phyloP scores from a whole-genome alignment of 2,888 invertebrate species.

The Ptychoptera albimana region DNA sequence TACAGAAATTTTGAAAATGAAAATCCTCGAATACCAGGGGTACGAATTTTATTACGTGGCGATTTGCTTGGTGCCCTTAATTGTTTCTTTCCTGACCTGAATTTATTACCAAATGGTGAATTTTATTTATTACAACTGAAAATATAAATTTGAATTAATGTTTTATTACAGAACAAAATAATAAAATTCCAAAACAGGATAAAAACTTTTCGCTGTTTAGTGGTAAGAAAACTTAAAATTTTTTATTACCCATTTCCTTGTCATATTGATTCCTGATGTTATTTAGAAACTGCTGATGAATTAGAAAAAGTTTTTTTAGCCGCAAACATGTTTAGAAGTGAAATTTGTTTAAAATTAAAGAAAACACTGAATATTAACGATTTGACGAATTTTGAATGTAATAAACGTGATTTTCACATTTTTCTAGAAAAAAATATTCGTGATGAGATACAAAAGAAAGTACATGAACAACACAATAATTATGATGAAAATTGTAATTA shows the following conservation, averaged over 20 bases:
- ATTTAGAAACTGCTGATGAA: not conserved
- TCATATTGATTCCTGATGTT: not conserved
- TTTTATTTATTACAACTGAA: not conserved
- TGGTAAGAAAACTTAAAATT: constrained; percentile 3
- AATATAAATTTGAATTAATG: not conserved
- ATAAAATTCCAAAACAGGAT: constrained; percentile 6
- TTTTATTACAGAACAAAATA: constrained; percentile 5
- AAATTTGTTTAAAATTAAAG: not conserved
- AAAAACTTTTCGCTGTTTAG: constrained; percentile 8
- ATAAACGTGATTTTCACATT: not conserved
- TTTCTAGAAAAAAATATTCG: not conserved
- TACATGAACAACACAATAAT: not conserved
- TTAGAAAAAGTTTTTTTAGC: not conserved
- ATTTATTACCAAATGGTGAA: constrained; percentile 8
- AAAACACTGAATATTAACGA: not conserved
- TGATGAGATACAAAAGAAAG: not conserved
- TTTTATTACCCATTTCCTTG: not conserved
- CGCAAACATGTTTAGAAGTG: not conserved
- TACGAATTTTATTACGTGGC: constrained; percentile 10
- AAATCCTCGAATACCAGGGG: constrained; percentile 8
- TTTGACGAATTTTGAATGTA: not conserved
- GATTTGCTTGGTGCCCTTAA: constrained; percentile 10
- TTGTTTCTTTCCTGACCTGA: constrained; percentile 9
- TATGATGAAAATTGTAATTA: no score
- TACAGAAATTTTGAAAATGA: no score